phyloP scores from a whole-genome alignment of 1,140 invertebrate species.

The Papilio aristodemus region DNA sequence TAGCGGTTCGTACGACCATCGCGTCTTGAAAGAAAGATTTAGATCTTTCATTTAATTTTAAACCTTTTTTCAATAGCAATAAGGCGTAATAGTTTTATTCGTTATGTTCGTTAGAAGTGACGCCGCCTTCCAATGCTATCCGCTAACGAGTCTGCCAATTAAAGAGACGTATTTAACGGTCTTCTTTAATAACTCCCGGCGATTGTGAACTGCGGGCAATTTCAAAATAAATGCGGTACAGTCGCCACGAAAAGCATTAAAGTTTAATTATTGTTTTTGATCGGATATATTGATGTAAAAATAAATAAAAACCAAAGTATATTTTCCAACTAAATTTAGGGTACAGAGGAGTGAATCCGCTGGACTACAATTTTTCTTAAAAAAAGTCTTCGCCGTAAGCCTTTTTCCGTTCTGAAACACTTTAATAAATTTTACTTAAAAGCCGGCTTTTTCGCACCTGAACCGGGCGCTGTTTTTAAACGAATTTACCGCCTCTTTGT shows the following conservation, averaged over 20 bases:
- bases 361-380: not conserved
- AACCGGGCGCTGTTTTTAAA: conserved; percentile 66
- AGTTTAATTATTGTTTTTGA: not conserved
- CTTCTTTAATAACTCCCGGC: conserved; percentile 45
- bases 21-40: conserved; percentile 1
- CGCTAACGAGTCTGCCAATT: conserved; percentile 63
- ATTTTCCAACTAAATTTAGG: not conserved
- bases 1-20: conserved; percentile 44
- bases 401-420: conserved; percentile 43
- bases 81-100: conserved; percentile 24
- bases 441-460: conserved; percentile 72
- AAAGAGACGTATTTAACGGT: conserved; percentile 51
- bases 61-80: conserved; percentile 34
- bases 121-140: conserved; percentile 45
- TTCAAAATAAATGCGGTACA: conserved; percentile 40
- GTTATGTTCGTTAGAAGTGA: conserved; percentile 31
- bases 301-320: not conserved
- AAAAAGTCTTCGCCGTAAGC: conserved; percentile 19
- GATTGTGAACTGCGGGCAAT: conserved; percentile 48
- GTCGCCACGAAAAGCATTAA: not conserved
- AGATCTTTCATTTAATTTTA: conserved; percentile 32
- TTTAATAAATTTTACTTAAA: conserved; percentile 73
- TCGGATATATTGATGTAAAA: not conserved
- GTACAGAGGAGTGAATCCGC: not conserved
- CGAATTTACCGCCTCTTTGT: conserved; percentile 68